phyloP scores from a whole-genome alignment of 2,797 vertebrate genomes.

The Smutsia temminckii region DNA sequence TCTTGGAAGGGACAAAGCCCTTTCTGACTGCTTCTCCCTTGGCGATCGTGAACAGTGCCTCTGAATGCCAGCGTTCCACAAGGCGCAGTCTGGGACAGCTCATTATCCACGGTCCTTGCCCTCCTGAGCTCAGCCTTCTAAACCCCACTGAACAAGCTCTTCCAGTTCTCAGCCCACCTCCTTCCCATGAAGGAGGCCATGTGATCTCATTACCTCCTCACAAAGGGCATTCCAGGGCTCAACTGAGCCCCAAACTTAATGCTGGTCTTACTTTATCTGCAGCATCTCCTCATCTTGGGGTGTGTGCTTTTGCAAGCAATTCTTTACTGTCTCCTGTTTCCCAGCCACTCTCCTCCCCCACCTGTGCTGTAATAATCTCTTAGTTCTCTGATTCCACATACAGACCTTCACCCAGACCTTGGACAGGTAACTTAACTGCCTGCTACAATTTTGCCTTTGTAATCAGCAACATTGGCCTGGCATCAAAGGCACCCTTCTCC shows the following conservation, averaged over 20 bases:
- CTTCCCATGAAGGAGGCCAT: constrained; percentile 71
- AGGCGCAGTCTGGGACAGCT: constrained; percentile 53
- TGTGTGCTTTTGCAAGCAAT: constrained; percentile 46
- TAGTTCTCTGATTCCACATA: constrained; percentile 50
- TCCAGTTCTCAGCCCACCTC: constrained; percentile 77
- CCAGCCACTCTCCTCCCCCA: constrained; percentile 30
- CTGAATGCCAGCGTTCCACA: constrained; percentile 44
- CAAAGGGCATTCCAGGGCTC: constrained; percentile 81
- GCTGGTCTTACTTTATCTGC: constrained; percentile 53
- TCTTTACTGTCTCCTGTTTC: constrained; percentile 57
- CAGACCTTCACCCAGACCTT: constrained; percentile 76
- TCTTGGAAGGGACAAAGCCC: constrained; percentile 64
- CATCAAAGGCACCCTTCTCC: constrained; percentile 75
- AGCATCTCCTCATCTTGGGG: constrained; percentile 55
- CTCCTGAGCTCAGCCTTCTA: constrained; percentile 51
- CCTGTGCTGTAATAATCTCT: constrained; percentile 54
- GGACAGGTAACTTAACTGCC: constrained; percentile 74
- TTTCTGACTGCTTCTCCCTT: constrained; percentile 53
- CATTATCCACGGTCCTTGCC: constrained; percentile 70
- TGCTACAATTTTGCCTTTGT: constrained; percentile 72
- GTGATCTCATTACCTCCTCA: constrained; percentile 75
- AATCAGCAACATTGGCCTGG: constrained; percentile 68
- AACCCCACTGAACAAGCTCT: constrained; percentile 79
- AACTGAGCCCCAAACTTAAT: constrained; percentile 62
- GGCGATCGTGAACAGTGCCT: not conserved